A percentile compares a stretch with the other conserved stretches of the same genome.
phyloP scores from a whole-genome alignment of 2,113 vertebrate genomes.

The Elephas maximus region DNA sequence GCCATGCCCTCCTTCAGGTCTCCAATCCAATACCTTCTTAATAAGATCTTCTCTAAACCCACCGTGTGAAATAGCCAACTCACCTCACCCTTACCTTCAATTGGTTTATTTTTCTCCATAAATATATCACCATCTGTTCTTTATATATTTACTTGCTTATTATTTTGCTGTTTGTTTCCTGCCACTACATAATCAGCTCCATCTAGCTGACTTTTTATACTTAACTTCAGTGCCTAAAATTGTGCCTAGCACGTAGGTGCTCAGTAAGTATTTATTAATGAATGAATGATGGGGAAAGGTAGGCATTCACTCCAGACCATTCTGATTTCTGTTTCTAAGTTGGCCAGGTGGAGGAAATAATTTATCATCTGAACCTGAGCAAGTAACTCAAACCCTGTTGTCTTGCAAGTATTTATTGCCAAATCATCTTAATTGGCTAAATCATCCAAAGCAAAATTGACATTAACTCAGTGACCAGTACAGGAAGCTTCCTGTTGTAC shows the following conservation, averaged over 20 bases:
- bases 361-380: not conserved
- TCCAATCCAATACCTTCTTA: not conserved
- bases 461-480: not conserved
- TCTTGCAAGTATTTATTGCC: slow-evolving; percentile 18
- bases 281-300: not conserved
- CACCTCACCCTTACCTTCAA: not conserved
- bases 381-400: not conserved
- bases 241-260: not conserved
- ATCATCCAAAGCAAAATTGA: slow-evolving; percentile 15
- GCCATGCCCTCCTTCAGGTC: not conserved
- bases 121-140: not conserved
- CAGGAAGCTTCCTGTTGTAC: slow-evolving; percentile 43
- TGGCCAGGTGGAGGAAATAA: not conserved
- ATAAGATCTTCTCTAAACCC: not conserved
- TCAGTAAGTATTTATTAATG: not conserved
- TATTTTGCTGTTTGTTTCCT: not conserved
- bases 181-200: not conserved
- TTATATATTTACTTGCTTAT: not conserved
- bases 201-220: not conserved
- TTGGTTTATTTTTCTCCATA: slow-evolving; percentile 4
- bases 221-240: slow-evolving; percentile 23
- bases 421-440: slow-evolving; percentile 42
- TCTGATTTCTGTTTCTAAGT: not conserved
- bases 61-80: not conserved
- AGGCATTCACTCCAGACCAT: not conserved